Evolutionary conservation across 2,113 vertebrate species (phyloP).

Genomic region (Lampris incognitus): DNA sequence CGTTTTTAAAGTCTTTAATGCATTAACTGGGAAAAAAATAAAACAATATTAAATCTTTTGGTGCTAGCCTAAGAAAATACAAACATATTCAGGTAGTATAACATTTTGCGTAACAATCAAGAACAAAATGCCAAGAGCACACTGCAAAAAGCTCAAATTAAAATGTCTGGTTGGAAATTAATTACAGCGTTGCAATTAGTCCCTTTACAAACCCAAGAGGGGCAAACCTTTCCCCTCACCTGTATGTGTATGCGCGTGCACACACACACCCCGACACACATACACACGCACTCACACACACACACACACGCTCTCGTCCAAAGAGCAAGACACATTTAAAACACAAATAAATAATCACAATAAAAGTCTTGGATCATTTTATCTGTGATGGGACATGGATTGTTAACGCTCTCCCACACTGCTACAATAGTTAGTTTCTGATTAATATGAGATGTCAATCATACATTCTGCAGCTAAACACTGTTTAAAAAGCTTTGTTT

Average conservation of each 20-base stretch:
- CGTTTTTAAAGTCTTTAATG: constrained; percentile 81
- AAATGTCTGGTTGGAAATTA: constrained; percentile 50
- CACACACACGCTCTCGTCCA: constrained; percentile 32
- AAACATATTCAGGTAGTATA: constrained; percentile 77
- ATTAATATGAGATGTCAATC: constrained; percentile 60
- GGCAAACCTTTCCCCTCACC: constrained; percentile 43
- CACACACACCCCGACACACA: constrained; percentile 1
- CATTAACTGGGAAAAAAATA: constrained; percentile 68
- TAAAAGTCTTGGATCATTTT: constrained; percentile 50
- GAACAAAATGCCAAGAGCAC: constrained; percentile 59
- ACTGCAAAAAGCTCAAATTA: constrained; percentile 69
- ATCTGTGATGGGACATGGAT: constrained; percentile 47
- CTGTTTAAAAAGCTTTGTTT: constrained; percentile 41
- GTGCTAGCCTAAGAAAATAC: constrained; percentile 80
- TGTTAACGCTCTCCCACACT: constrained; percentile 37
- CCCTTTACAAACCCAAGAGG: constrained; percentile 79
- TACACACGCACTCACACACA: constrained; percentile 37
- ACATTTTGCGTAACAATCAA: constrained; percentile 66
- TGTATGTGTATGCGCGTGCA: no score
- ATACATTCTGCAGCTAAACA: constrained; percentile 44
- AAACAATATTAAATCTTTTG: constrained; percentile 71
- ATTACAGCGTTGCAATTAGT: constrained; percentile 68
- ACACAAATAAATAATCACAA: constrained; percentile 81
- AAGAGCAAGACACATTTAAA: constrained; percentile 72
- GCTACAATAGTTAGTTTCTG: constrained; percentile 68